These are phyloP conservation scores for Flabesymbios commensalis DNA, from an alignment of 2,888 invertebrate species.

Conservation along the genomic window DNA sequence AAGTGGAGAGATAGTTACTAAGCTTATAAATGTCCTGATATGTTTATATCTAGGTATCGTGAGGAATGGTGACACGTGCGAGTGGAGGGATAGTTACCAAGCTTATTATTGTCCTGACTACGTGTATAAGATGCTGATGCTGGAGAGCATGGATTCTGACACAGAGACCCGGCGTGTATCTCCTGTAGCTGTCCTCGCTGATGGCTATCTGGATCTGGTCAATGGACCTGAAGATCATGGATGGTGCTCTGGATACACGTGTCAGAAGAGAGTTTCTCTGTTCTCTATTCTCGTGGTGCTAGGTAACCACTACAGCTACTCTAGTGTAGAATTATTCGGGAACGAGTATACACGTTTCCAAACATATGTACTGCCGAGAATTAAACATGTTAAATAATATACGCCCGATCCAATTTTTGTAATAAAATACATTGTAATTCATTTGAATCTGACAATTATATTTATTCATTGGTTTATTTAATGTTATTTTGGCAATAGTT, in stretches of 20 bases:
- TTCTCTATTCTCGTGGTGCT: conserved; percentile 54
- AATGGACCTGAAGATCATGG: conserved; percentile 61
- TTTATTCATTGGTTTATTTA: too few relatives aligned
- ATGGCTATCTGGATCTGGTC: conserved; percentile 49
- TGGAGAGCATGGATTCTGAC: conserved; percentile 58
- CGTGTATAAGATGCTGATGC: conserved; percentile 46
- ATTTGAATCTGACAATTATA: too few relatives aligned
- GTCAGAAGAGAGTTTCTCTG: conserved; percentile 52
- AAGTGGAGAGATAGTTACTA: too few relatives aligned
- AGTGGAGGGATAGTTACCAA: conserved; percentile 33
- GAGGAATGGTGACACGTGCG: conserved; percentile 32
- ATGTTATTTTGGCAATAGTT: too few relatives aligned
- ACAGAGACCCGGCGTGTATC: conserved; percentile 55
- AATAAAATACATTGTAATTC: too few relatives aligned
- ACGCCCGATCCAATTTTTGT: too few relatives aligned
- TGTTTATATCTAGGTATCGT: conserved; percentile 54
- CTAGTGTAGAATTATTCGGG: too few relatives aligned
- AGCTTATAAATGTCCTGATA: too few relatives aligned
- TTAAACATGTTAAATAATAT: too few relatives aligned
- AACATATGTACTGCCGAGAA: too few relatives aligned
- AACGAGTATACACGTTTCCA: too few relatives aligned
- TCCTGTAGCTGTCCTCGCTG: conserved; percentile 47
- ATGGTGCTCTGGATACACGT: conserved; percentile 59
- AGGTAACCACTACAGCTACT: too few relatives aligned
- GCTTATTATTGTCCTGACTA: conserved; percentile 44